Percentiles rank a stretch among this genome's conserved stretches.
Evolutionary conservation across 2,797 vertebrate genomes (phyloP).

Genomic region (Choloepus didactylus): DNA sequence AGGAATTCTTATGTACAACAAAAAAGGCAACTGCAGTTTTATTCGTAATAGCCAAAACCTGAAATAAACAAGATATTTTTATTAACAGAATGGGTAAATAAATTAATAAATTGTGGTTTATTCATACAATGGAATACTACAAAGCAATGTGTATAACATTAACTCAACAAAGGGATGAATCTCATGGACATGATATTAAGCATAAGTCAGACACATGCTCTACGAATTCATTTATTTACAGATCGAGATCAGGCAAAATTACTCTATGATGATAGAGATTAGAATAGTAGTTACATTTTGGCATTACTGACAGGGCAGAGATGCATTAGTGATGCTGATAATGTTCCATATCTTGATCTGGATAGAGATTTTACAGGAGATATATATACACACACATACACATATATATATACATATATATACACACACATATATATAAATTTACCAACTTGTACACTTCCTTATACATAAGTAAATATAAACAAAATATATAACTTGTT

Average conservation of each 20-base stretch:
- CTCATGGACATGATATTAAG: neutral
- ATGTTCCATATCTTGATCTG: neutral
- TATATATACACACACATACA: no score
- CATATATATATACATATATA: no score
- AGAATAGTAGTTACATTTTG: neutral
- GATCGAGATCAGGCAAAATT: neutral
- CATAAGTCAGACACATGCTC: neutral
- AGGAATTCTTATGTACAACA: neutral
- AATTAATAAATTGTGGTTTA: neutral
- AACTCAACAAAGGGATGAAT: neutral
- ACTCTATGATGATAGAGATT: neutral
- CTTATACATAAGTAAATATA: neutral
- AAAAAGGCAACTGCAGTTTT: neutral
- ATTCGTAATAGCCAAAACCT: neutral
- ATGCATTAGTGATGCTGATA: neutral
- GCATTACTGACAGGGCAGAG: neutral
- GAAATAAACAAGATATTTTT: neutral
- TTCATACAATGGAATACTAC: neutral
- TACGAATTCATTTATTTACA: neutral
- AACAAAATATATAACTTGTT: neutral
- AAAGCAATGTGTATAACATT: neutral
- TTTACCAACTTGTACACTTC: neutral
- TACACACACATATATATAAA: neutral
- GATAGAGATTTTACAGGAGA: neutral
- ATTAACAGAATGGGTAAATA: neutral